Evolutionary conservation across 2,888 invertebrate species (phyloP).

Genomic region (Cremastobaeus sp.): DNA sequence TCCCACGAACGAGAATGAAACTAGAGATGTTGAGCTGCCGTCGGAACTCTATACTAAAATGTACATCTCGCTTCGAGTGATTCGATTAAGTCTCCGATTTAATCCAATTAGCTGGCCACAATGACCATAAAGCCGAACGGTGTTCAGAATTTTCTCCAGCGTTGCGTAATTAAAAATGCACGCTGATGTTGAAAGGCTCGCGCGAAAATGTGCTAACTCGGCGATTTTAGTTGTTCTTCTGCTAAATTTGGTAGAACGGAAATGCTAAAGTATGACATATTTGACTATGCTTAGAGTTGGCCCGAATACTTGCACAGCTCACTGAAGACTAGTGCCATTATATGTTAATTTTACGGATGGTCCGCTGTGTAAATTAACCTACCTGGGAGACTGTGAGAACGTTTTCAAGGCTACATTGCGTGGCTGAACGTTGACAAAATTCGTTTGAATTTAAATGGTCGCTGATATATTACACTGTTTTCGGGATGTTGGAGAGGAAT

Average conservation of each 20-base stretch:
- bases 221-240: no score
- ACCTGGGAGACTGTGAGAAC: conserved; percentile 64
- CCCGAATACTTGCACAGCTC: conserved; percentile 49
- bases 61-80: no score
- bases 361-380: conserved; percentile 65
- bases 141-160: no score
- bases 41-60: no score
- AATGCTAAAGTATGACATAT: conserved; percentile 32
- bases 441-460: conserved; percentile 61
- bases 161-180: no score
- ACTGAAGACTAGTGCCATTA: conserved; percentile 67
- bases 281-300: conserved; percentile 41
- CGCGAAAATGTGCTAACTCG: no score
- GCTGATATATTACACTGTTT: conserved; percentile 56
- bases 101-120: no score
- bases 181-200: no score
- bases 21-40: no score
- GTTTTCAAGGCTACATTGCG: conserved; percentile 57
- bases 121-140: no score
- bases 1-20: no score
- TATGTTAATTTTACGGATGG: conserved; percentile 71
- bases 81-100: no score
- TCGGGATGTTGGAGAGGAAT: conserved; percentile 43
- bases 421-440: conserved; percentile 60
- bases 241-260: conserved; percentile 32